A percentile compares a stretch with the other conserved stretches of the same genome.
Evolutionary conservation across 2,113 vertebrate genomes (phyloP).

Genomic region (Heliornis fulica): DNA sequence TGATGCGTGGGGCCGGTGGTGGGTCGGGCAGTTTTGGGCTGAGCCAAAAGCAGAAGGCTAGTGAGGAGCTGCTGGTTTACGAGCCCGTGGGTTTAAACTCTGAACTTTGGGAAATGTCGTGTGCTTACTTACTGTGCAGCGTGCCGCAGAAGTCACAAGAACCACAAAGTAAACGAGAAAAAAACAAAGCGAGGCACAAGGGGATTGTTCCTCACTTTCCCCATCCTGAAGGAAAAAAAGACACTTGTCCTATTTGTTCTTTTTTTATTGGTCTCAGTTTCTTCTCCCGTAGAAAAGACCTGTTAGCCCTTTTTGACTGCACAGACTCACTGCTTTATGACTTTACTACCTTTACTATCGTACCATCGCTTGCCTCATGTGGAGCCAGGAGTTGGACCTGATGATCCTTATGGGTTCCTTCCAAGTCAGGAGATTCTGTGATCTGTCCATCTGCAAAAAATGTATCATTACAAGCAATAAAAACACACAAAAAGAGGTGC

Average conservation of each 20-base stretch:
- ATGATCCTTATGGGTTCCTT: too few species aligned
- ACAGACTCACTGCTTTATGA: neutral
- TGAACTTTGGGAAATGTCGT: neutral
- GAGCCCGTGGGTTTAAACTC: slow-evolving; percentile 28
- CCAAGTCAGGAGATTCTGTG: too few species aligned
- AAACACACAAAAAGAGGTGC: neutral
- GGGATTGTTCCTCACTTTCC: neutral
- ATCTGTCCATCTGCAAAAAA: neutral
- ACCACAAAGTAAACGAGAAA: neutral
- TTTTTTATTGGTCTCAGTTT: neutral
- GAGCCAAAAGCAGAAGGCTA: neutral
- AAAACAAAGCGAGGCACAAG: neutral
- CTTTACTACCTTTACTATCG: neutral
- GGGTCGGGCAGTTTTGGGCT: neutral
- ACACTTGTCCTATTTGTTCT: neutral
- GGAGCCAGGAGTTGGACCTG: too few species aligned
- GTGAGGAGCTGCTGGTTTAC: neutral
- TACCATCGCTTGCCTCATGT: too few species aligned
- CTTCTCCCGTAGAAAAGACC: neutral
- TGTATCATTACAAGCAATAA: neutral
- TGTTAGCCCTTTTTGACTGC: neutral
- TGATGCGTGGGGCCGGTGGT: fast-evolving
- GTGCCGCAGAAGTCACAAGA: neutral
- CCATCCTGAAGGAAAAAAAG: neutral
- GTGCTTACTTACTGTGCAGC: neutral